Conservation (phyloP, 2,113 vertebrate genomes). For the Semnopithecus entellus region DNA sequence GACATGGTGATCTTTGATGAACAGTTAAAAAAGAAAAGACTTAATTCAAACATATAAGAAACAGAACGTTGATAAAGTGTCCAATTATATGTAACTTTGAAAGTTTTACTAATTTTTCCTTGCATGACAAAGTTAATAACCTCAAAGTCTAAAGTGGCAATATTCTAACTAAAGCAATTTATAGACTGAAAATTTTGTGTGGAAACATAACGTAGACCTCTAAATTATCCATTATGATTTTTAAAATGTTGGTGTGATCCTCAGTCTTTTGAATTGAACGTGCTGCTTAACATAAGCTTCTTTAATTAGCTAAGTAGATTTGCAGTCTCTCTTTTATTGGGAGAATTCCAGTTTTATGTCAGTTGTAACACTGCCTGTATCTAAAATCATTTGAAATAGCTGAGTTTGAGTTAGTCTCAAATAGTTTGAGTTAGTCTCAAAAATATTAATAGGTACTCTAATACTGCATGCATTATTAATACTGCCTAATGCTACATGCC, state of each 20-base stretch:
- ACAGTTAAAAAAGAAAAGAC: background rate
- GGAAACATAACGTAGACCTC: constrained; percentile 13
- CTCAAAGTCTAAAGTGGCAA: constrained; percentile 24
- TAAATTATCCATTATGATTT: constrained; percentile 27
- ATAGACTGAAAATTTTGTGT: constrained; percentile 32
- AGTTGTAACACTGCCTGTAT: constrained; percentile 47
- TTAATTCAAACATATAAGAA: background rate
- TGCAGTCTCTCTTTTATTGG: constrained; percentile 40
- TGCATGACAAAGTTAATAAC: background rate
- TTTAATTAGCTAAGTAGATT: constrained; percentile 72
- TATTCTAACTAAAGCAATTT: constrained; percentile 46
- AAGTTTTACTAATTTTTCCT: constrained; percentile 41
- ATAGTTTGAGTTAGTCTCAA: constrained; percentile 58
- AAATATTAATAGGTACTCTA: constrained; percentile 71
- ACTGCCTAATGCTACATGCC: constrained; percentile 10
- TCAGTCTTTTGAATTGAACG: constrained; percentile 39
- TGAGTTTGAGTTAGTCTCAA: constrained; percentile 57
- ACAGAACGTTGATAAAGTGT: background rate
- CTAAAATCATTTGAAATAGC: constrained; percentile 63
- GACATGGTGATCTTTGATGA: background rate
- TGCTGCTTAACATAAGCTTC: background rate
- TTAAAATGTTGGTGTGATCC: constrained; percentile 47
- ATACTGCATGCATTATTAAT: constrained; percentile 59
- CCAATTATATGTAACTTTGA: constrained; percentile 3
- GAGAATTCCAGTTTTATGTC: constrained; percentile 58